Conservation (phyloP, 2,888 invertebrate species). For the Caenorhabditis afra region DNA sequence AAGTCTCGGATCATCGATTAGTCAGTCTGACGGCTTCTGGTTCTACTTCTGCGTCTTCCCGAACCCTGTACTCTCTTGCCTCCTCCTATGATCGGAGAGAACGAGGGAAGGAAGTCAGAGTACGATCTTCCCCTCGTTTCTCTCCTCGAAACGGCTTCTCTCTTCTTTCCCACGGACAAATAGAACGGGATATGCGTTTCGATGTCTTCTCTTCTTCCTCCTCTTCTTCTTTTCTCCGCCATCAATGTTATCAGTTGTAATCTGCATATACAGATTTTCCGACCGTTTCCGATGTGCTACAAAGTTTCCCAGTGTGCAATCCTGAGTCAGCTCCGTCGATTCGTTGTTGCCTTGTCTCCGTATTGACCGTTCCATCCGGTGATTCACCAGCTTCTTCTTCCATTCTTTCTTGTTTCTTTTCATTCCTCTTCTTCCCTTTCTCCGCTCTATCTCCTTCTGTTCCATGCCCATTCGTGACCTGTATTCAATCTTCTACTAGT, state of each 20-base stretch:
- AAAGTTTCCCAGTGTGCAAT: not conserved
- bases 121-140: not conserved
- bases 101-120: not conserved
- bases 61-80: conserved; percentile 5
- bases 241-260: conserved; percentile 24
- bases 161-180: not conserved
- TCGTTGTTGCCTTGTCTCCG: not conserved
- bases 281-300: not conserved
- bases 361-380: not conserved
- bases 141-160: conserved; percentile 3
- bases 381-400: conserved; percentile 6
- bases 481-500: not conserved
- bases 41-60: conserved; percentile 14
- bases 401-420: too few species aligned
- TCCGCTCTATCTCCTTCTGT: too few species aligned
- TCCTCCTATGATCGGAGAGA: conserved; percentile 26
- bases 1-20: conserved; percentile 21
- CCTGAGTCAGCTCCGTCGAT: not conserved
- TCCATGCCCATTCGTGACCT: conserved; percentile 3
- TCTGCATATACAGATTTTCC: conserved; percentile 14
- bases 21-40: conserved; percentile 39
- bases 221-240: not conserved
- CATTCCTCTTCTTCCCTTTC: too few species aligned
- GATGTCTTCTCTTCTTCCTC: conserved; percentile 3
- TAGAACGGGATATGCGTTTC: conserved; percentile 13